These are phyloP conservation scores for Cyrtonyx montezumae DNA, from an alignment of 2,113 vertebrate species.

Conservation along the genomic window DNA sequence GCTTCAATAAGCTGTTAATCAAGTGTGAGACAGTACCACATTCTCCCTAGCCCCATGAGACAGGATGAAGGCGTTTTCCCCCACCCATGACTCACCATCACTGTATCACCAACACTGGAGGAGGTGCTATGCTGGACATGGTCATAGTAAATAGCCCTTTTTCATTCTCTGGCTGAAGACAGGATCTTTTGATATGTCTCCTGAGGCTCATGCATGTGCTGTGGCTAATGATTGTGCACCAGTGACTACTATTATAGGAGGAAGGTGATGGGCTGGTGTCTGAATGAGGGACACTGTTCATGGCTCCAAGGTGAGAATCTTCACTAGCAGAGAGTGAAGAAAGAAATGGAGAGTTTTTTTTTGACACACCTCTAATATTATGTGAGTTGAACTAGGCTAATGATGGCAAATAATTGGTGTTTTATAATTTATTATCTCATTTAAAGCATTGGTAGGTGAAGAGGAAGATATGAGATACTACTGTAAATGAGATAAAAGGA, in stretches of 20 bases:
- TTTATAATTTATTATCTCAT: background rate
- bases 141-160: background rate
- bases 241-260: background rate
- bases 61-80: background rate
- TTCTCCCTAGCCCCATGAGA: background rate
- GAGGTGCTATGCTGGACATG: fast-evolving
- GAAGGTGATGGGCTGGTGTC: background rate
- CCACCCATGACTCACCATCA: background rate
- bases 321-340: background rate
- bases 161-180: background rate
- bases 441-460: background rate
- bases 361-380: fast-evolving
- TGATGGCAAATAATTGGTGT: too few relatives aligned
- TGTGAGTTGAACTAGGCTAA: background rate
- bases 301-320: background rate
- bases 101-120: background rate
- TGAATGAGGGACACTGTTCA: background rate
- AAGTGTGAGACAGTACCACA: background rate
- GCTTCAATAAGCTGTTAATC: background rate
- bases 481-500: background rate
- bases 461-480: background rate
- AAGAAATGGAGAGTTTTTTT: background rate
- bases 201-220: background rate
- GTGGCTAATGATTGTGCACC: background rate
- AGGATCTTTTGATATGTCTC: background rate